Evolutionary conservation across 2,113 vertebrate genomes (phyloP).

Genomic region (Machaerirhynchus nigripectus): DNA sequence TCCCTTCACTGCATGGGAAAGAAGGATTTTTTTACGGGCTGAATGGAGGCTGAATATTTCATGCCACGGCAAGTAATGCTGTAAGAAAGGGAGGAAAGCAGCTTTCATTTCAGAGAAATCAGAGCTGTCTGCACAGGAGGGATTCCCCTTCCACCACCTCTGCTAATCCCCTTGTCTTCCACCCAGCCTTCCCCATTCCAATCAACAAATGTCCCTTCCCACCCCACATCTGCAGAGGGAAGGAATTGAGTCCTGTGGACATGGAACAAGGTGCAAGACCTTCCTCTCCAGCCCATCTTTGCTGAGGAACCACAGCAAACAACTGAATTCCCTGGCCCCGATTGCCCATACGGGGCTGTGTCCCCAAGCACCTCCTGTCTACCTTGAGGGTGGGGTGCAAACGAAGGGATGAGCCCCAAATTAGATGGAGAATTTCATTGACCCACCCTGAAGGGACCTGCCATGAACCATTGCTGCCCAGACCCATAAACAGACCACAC

Average conservation of each 20-base stretch:
- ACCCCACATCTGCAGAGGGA: background rate
- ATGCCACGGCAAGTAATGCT: background rate
- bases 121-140: background rate
- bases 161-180: background rate
- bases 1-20: background rate
- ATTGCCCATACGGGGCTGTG: fast-evolving
- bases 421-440: background rate
- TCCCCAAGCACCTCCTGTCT: background rate
- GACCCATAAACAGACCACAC: background rate
- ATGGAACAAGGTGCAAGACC: background rate
- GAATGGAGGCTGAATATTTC: background rate
- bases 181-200: background rate
- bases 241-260: background rate
- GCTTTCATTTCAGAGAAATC: background rate
- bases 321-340: fast-evolving
- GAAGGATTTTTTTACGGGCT: background rate
- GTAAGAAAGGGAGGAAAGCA: conserved; percentile 4
- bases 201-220: background rate
- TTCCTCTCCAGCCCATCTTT: background rate
- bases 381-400: background rate
- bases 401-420: background rate
- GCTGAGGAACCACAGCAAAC: background rate
- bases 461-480: background rate
- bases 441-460: background rate
- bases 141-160: background rate